Evolutionary conservation across 2,797 vertebrate genomes (phyloP), one percentile per base, ranked within the genome.

Genomic region (Microctenopoma stevenorrisi): DNA sequence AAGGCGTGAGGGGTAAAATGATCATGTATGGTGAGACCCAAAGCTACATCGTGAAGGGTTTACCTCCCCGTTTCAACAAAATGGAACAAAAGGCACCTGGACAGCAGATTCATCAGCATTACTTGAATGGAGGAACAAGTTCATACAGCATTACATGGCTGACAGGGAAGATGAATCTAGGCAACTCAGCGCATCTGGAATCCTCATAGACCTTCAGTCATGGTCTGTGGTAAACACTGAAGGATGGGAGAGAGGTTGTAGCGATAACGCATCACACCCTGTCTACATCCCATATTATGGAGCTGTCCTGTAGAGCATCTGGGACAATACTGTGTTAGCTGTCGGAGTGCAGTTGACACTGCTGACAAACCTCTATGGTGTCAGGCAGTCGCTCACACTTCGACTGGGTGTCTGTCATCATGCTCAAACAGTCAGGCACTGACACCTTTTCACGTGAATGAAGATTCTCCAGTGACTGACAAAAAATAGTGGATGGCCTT

Each of bases 361-460:
- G 73, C 72, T 89, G 89, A 86, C 82, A 92, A 88, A 85, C 79
- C 89, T 83, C 85, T 5, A 33, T 56, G 68, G 81, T 87, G 83
- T 83, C 91, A 91, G 83, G 78, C 90, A 88, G 91, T 94, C 94
- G 89, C 88, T 93, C 93, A 91, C 88, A 88, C 90, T 94, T 89
- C 53, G 77, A 79, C 83, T 72, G 88, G 80, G 82, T 91, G 96
- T 93, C 95, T 94, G 94, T 95, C 95, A 94, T 83, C 71, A 54
- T 84, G 91, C 89, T 94, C 88, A 85, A 87, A 91, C 92, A 89
- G 93, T 91, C 93, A 82, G 86, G 85, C 68, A 80, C 90, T 92
- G 95, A 95, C 96, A 96, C 88, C 91, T 94, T 93, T 91, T 93
- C 90, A 91, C 83, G 94, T 94, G 90, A 94, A 93, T 73, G 85